phyloP scores from a whole-genome alignment of 2,888 invertebrate species.

The Drosophila neotestacea region DNA sequence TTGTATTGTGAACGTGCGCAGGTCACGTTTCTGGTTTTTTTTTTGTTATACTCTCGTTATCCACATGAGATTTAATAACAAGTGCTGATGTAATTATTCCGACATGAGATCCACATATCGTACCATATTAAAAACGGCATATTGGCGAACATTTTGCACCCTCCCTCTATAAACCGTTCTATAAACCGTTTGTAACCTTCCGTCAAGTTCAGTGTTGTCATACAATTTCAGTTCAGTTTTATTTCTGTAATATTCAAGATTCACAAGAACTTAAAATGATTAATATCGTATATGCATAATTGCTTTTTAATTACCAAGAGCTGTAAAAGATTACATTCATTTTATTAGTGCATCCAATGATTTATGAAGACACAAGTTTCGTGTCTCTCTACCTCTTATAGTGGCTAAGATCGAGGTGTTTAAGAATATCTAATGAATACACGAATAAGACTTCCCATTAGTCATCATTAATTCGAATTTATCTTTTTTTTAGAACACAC shows the following conservation, averaged over 20 bases:
- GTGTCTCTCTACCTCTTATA: no score
- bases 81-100: slow-evolving; percentile 70
- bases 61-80: slow-evolving; percentile 65
- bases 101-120: slow-evolving; percentile 42
- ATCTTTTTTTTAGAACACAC: no score
- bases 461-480: no score
- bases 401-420: no score
- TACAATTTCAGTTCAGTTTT: slow-evolving; percentile 7
- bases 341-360: no score
- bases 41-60: slow-evolving; percentile 41
- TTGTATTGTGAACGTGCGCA: slow-evolving; percentile 40
- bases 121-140: slow-evolving; percentile 24
- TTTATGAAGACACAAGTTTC: no score
- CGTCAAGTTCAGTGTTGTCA: slow-evolving; percentile 6
- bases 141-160: no score
- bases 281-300: slow-evolving; percentile 62
- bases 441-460: no score
- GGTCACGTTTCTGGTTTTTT: slow-evolving; percentile 43
- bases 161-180: not conserved
- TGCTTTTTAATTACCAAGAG: slow-evolving; percentile 65
- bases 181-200: not conserved
- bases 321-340: slow-evolving; percentile 15
- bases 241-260: slow-evolving; percentile 1
- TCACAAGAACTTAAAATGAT: slow-evolving; percentile 29
- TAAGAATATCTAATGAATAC: no score